Evolutionary conservation across 1,140 invertebrate species (phyloP), one percentile per base, ranked within the genome.

Genomic region (Philaenus spumarius): DNA sequence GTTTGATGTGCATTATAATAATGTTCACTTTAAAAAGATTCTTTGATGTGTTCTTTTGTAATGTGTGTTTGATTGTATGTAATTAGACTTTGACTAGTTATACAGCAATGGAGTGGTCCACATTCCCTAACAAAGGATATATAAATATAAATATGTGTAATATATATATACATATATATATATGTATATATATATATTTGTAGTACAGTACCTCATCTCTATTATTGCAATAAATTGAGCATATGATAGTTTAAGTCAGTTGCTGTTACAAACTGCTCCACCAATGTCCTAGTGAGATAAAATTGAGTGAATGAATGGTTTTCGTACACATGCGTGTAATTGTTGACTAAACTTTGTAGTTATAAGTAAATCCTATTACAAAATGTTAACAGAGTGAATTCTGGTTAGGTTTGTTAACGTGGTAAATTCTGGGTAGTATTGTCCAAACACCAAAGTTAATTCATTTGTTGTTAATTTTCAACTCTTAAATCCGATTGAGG

Each of bases 301-400:
- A 30, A 30, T 9, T 30, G 26, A 4, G 26, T 30, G 26, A 30
- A 30, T 30, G 26, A 30, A 30, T 30, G 26, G 9, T 30, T 30
- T 30, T 30, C 26, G 26, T 30, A 30, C 26, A 30, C 26, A 30
- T 47, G 55, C 37, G 43, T 15, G 55, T 46, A 48, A 57, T 35
- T 48, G 43, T 57, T 46, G 26, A 48, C 30, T 42, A 34, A 34
- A 57, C 30, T 47, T 45, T 30, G 23, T 57, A 57, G 55, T 45
- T 57, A 26, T 57, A 57, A 57, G 55, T 46, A 30, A 57, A 47
- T 57, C 55, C 26, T 57, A 57, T 57, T 51, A 30, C 48, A 51
- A 51, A 51, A 51, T 51, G 48, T 51, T 51, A 51, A 51, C 48
- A 30, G 3, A 30, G 34, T 51, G 26, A 51, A 51, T 51, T 51